Percentiles rank a stretch among this genome's conserved stretches.
These are phyloP conservation scores for Tetrax tetrax DNA, from an alignment of 2,113 vertebrate genomes.

Conservation along the genomic window DNA sequence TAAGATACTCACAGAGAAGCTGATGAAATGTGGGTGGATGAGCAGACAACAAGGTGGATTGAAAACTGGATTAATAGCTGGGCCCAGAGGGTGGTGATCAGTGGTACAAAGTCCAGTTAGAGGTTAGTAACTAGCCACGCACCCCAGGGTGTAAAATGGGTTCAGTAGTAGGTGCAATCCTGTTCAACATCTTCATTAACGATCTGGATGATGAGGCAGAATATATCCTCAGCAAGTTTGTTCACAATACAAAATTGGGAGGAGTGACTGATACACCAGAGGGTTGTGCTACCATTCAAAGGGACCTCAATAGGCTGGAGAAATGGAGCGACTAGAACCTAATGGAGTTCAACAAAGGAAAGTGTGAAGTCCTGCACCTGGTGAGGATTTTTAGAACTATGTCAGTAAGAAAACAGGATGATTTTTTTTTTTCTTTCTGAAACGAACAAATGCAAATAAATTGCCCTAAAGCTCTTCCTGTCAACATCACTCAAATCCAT, in stretches of 20 bases:
- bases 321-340: background rate
- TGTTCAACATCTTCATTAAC: background rate
- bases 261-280: no score
- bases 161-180: background rate
- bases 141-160: background rate
- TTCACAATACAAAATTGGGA: background rate
- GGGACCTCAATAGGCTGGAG: no score
- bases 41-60: background rate
- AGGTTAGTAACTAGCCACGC: background rate
- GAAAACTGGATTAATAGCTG: background rate
- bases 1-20: background rate
- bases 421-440: conserved; percentile 52
- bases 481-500: conserved; percentile 88
- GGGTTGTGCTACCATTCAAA: no score
- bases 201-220: background rate
- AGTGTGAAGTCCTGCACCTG: background rate
- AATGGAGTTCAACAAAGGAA: background rate
- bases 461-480: conserved; percentile 90
- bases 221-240: background rate
- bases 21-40: background rate
- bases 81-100: background rate
- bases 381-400: background rate
- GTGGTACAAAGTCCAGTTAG: background rate
- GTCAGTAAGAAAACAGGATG: background rate
- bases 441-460: conserved; percentile 96